phyloP scores from a whole-genome alignment of 2,113 vertebrate species.

The Callorhinus ursinus region DNA sequence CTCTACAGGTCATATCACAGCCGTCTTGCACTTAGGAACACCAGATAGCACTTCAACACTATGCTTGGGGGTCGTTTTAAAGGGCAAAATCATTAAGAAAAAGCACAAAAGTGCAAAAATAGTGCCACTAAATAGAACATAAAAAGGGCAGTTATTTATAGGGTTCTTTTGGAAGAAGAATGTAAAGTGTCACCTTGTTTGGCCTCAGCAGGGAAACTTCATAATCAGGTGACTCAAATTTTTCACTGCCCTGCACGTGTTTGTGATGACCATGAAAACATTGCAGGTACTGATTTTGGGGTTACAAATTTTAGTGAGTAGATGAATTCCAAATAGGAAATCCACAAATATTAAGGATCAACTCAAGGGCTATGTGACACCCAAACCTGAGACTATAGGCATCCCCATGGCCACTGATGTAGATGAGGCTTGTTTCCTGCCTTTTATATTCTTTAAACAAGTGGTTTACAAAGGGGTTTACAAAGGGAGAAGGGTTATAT shows the following conservation, averaged over 20 bases:
- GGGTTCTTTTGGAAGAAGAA: not conserved
- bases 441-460: not conserved
- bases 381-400: not conserved
- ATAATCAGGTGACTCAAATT: not conserved
- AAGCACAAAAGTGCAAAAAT: not conserved
- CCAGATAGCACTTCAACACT: not conserved
- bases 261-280: not conserved
- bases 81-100: not conserved
- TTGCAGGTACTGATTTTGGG: not conserved
- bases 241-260: not conserved
- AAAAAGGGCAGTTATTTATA: not conserved
- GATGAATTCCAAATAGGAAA: not conserved
- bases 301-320: not conserved
- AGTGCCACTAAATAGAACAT: not conserved
- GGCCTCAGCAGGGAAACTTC: not conserved
- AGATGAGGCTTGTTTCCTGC: not conserved
- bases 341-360: not conserved
- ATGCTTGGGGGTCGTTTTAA: not conserved
- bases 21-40: not conserved
- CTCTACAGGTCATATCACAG: not conserved
- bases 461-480: not conserved
- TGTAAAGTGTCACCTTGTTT: not conserved
- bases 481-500: not conserved
- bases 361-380: not conserved
- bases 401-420: not conserved